Base-by-base conservation (phyloP, 2,888 invertebrate species). In the Serrognathus titanus region DNA sequence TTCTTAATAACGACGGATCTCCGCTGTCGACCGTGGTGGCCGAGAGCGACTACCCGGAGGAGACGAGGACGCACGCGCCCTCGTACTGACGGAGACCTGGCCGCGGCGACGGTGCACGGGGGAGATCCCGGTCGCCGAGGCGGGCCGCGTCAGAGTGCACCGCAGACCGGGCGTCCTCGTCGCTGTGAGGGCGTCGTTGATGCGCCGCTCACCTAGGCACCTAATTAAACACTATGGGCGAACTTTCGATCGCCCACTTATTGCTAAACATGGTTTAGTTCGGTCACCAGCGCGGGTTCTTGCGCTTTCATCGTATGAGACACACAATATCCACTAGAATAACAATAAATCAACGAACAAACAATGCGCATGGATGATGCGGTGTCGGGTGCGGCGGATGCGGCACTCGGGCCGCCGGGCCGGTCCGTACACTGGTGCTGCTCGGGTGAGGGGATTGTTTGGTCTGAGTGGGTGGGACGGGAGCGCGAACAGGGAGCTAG, bases 401-500 rank as follows among this genome's bases (percentile, higher is more conserved):
- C 13, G 48, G 48, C 20, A 46, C 39, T 43, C 35, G 31, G 9
- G 61, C 63, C 61, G 61, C 61, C 61, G 58, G 52, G 63, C 65
- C 61, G 55, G 57, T 61, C 59, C 60, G 60, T 61, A 62, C 63
- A 58, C 63, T 63, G 63, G 61, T 64, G 66, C 65, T 67, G 66
- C 65, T 69, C 65, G 62, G 64, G 63, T 65, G 57, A 61, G 58
- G 62, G 62, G 61, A 59, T 59, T 58, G 61, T 62, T 60, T 66
- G 66, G 67, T 67, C 63, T 63, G 57, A 60, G 48, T 59, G 60
- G 62, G 59, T 59, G 61, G 63, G 66, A 63, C 64, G 62, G 67
- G 65, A 63, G 65, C 63, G 62, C 58, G 61, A 61, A 65, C 63
- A 63, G 66, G 68, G 70, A 75, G 75, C 77, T 92, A 94, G 79